These are phyloP conservation scores for Pitta sordida DNA, from an alignment of 2,113 vertebrate genomes.

Conservation along the genomic window DNA sequence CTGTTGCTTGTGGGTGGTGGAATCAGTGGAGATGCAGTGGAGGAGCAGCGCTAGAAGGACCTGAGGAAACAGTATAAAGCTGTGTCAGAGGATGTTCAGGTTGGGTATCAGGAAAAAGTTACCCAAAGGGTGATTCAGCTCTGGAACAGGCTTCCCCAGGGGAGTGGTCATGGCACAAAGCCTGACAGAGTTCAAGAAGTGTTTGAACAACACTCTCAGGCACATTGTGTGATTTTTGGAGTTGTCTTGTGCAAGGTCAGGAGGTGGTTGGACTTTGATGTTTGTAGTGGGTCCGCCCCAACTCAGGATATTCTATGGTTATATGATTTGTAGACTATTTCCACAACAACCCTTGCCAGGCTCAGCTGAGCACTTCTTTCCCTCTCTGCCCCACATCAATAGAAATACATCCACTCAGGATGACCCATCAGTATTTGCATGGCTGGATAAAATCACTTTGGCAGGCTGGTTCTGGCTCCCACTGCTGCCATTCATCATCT, in stretches of 20 bases:
- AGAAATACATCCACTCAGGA: neutral
- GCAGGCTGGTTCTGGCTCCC: neutral
- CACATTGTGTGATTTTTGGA: neutral
- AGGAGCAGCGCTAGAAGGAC: neutral
- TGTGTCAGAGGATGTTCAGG: neutral
- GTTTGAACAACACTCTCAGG: neutral
- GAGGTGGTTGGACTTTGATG: neutral
- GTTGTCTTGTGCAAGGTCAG: neutral
- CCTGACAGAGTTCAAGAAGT: neutral
- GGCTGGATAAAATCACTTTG: neutral
- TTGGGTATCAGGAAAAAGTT: neutral
- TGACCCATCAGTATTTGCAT: neutral
- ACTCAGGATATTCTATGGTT: neutral
- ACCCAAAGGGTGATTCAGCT: neutral
- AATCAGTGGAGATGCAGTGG: neutral
- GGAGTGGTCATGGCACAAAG: neutral
- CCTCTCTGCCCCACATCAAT: neutral
- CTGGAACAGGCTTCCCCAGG: neutral
- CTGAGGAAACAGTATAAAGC: neutral
- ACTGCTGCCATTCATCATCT: neutral
- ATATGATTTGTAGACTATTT: neutral
- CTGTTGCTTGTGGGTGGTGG: rapidly evolving
- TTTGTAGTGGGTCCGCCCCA: neutral
- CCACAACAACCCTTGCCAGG: rapidly evolving
- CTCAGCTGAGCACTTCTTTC: neutral